Base-by-base conservation (phyloP, 1,140 invertebrate species). In the Zeugodacus cucurbitae region DNA sequence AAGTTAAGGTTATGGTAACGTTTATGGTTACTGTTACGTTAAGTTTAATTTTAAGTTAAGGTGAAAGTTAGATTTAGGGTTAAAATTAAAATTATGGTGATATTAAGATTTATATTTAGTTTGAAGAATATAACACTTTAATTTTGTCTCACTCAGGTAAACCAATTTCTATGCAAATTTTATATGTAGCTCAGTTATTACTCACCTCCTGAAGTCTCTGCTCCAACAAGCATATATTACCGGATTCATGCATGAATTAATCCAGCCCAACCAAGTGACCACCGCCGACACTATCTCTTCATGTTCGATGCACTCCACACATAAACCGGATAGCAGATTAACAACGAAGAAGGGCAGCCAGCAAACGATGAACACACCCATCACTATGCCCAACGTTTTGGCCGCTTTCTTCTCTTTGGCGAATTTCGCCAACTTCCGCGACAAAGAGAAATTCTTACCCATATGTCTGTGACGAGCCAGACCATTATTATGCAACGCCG, bases 311-410 rank as follows among this genome's bases (percentile, higher is more conserved):
- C 98, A 98, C 89, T 96, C 95, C 44, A 96, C 95, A 94, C 98
- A 99, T 91, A 99, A 96, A 1, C 98, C 98, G 11, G 97, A 97
- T 90, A 99, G 93, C 88, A 98, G 95, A 94, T 99, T 99, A 87
- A 99, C 97, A 67, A 99, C 97, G 94, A 99, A 99, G 94, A 99
- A 99, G 57, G 99, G 99, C 89, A 99, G 94, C 98, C 98, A 99
- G 93, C 98, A 99, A 85, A 99, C 95, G 90, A 99, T 98, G 94
- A 99, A 99, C 54, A 99, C 98, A n/a, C 99, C 99, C 97, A 98
- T 98, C 87, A 98, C 97, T 90, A 99, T 98, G 57, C 98, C 98
- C 87, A 99, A 94, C 1, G 98, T 99, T 91, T 99, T 98, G 1
- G 98, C 98, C 6, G 98, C 98, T 93, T 99, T 99, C 93, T 99